phyloP scores from a whole-genome alignment of 2,888 invertebrate genomes.

The Mesodorylaimus sp. region DNA sequence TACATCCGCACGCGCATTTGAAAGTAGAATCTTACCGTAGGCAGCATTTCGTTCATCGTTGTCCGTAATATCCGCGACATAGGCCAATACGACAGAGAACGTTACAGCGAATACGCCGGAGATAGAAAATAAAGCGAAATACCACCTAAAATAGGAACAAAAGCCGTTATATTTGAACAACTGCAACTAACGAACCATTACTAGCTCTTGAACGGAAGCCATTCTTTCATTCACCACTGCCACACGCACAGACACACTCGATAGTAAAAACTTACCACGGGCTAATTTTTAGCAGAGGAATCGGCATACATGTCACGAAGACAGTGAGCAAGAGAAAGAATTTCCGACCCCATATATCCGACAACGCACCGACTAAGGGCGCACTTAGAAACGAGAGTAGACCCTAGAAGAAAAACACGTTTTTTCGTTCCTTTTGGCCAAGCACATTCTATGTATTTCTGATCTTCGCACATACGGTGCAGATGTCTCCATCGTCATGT shows the following conservation, averaged over 20 bases:
- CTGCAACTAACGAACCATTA: no score
- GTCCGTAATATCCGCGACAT: conserved; percentile 96
- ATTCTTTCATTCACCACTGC: no score
- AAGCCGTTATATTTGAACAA: no score
- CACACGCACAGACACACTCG: not conserved
- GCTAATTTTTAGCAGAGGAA: conserved; percentile 94
- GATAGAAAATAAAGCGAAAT: conserved; percentile 96
- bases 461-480: no score
- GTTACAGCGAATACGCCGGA: conserved; percentile 97
- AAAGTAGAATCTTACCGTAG: no score
- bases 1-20: not conserved
- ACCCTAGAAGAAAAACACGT: conserved; percentile 42
- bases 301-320: conserved; percentile 94
- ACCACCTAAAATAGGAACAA: conserved; percentile 48
- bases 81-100: conserved; percentile 96
- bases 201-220: no score
- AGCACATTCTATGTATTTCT: conserved; percentile 1
- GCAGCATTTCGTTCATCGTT: conserved; percentile 83
- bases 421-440: not conserved
- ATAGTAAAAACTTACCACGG: conserved; percentile 49
- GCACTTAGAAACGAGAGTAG: conserved; percentile 91
- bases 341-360: conserved; percentile 95
- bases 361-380: conserved; percentile 85
- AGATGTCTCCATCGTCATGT: no score
- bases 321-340: conserved; percentile 91